These are phyloP conservation scores for Trypoxylon attenuatum DNA, from an alignment of 2,888 invertebrate species.

Conservation along the genomic window DNA sequence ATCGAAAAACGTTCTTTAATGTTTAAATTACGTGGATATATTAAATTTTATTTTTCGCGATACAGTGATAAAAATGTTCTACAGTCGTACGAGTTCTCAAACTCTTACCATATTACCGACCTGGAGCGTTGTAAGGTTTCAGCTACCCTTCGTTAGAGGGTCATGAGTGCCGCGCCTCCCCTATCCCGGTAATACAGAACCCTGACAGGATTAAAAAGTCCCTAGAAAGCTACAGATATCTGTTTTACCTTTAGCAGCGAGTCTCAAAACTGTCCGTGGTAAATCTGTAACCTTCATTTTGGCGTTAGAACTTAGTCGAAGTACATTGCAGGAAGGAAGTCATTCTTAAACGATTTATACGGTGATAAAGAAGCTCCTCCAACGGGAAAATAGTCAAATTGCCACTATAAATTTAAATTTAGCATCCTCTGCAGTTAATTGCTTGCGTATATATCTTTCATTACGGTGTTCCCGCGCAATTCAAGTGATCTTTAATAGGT, in stretches of 20 bases:
- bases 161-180: background rate
- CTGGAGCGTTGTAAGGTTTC: conserved; percentile 15
- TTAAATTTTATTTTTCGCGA: background rate
- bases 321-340: conserved; percentile 52
- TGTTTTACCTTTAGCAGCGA: conserved; percentile 54
- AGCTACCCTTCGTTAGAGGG: conserved; percentile 31
- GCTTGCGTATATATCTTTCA: conserved; percentile 42
- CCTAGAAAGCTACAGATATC: conserved; percentile 26
- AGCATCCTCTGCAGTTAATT: conserved; percentile 36
- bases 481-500: conserved; percentile 32
- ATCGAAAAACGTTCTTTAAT: no score
- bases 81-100: no score
- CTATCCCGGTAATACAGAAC: conserved; percentile 8
- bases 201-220: conserved; percentile 10
- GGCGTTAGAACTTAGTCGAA: conserved; percentile 60
- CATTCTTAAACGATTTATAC: conserved; percentile 64
- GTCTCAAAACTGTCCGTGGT: conserved; percentile 52
- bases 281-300: conserved; percentile 46
- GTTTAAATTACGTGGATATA: no score
- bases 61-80: no score
- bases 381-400: conserved; percentile 34
- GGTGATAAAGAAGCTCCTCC: conserved; percentile 51
- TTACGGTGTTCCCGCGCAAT: conserved; percentile 32
- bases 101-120: background rate
- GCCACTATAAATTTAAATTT: conserved; percentile 55